Base-by-base conservation (phyloP, 1,140 invertebrate genomes). In the Proctacanthus coquilletti region DNA sequence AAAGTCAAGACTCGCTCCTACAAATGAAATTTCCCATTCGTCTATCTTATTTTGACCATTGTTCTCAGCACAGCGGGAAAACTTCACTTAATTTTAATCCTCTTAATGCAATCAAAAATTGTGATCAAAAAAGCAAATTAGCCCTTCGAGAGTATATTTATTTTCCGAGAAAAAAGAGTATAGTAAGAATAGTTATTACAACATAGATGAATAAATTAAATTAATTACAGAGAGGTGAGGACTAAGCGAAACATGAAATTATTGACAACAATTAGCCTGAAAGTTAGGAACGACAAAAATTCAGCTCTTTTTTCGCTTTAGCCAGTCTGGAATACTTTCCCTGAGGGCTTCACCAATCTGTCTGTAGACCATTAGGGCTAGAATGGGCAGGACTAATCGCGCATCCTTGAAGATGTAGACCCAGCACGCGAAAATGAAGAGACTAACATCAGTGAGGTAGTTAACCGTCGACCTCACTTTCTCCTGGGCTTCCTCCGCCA, bases 401-500 rank as follows among this genome's bases (percentile, higher is more conserved):
- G 82, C 79, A 46, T 80, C 77, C 48, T 80, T 78, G 48, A 83
- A 84, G 9, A 83, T 53, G 53, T 84, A 85, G 23, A 84, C 64
- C 71, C 75, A 80, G 53, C 73, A 75, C 4, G 81, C 81, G 2
- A 82, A 69, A 11, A 76, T 33, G 35, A 82, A 65, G 44, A 82
- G 66, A 21, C 73, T 73, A 33, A 81, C 46, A 51, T 83, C 79
- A 0, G 77, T 78, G 6, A 72, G 57, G 46, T 78, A 81, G 47
- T 72, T 74, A 2, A 82, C 59, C 0, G 66, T 70, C 5, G 70
- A 69, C 32, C 71, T 65, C 1, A 82, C 75, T 45, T 73, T 80
- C 19, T 59, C 64, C 43, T 75, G 70, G 1, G 77, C 73, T 43
- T 71, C 62, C 30, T 70, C 60, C 41, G 68, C 65, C 35, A 69